phyloP scores from a whole-genome alignment of 23 tunicate species.

The Botrylloides violaceus region DNA sequence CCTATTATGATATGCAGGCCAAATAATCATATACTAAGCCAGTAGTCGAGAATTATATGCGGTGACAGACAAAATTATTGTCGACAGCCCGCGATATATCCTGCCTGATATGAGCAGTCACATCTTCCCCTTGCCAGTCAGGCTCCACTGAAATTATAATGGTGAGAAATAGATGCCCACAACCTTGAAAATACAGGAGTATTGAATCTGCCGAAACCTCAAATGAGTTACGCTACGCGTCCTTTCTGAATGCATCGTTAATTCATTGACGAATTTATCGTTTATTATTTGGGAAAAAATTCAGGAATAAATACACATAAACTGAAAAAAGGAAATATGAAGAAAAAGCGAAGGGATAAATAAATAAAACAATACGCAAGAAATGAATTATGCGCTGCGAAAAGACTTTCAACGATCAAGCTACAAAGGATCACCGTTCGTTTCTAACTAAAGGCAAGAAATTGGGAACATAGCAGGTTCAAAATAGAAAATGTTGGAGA shows the following conservation, averaged over 20 bases:
- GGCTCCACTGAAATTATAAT: too few relatives aligned
- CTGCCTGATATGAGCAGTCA: too few relatives aligned
- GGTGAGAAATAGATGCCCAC: too few relatives aligned
- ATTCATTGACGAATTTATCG: conserved; percentile 1
- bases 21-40: too few relatives aligned
- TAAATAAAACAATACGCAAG: neutral
- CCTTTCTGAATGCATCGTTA: too few relatives aligned
- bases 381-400: neutral
- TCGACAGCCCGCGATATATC: too few relatives aligned
- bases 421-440: neutral
- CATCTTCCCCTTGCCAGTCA: too few relatives aligned
- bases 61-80: too few relatives aligned
- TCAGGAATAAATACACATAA: conserved; percentile 25
- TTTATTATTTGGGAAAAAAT: conserved; percentile 11
- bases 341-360: neutral
- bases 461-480: neutral
- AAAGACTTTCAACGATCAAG: neutral
- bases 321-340: neutral
- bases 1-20: conserved; percentile 21
- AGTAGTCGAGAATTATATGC: too few relatives aligned
- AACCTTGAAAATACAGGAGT: too few relatives aligned
- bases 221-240: too few relatives aligned
- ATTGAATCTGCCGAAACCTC: too few relatives aligned
- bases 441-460: conserved; percentile 1
- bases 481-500: neutral